phyloP scores from a whole-genome alignment of 1,140 invertebrate species.

The Aphidius ervi region DNA sequence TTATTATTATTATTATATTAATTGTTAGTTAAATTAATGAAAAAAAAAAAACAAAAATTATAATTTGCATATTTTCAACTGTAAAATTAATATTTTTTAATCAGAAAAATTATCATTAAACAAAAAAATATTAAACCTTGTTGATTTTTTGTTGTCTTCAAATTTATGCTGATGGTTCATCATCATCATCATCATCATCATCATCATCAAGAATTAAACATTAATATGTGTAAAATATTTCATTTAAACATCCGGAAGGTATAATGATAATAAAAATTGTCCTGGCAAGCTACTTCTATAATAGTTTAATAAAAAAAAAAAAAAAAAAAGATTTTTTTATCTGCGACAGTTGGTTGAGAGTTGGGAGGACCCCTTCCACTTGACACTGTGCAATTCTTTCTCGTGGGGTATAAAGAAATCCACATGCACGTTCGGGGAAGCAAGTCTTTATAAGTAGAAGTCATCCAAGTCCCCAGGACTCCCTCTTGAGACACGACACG shows the following conservation, averaged over 20 bases:
- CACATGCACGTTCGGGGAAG: conserved; percentile 20
- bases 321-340: too few relatives aligned
- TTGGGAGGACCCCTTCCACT: conserved; percentile 1
- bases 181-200: too few relatives aligned
- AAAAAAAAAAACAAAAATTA: not conserved
- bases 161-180: not conserved
- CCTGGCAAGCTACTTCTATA: too few relatives aligned
- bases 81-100: too few relatives aligned
- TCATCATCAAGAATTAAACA: too few relatives aligned
- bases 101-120: too few relatives aligned
- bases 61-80: not conserved
- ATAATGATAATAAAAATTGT: not conserved
- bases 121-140: too few relatives aligned
- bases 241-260: not conserved
- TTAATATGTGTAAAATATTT: too few relatives aligned
- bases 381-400: conserved; percentile 21
- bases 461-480: conserved; percentile 52
- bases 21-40: not conserved
- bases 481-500: conserved; percentile 50
- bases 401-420: conserved; percentile 17
- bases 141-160: too few relatives aligned
- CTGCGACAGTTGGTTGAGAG: too few relatives aligned
- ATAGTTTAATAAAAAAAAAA: too few relatives aligned
- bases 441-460: conserved; percentile 54
- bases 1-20: too few relatives aligned